Evolutionary conservation across 2,113 vertebrate genomes (phyloP).

Genomic region (Rhineura floridana): DNA sequence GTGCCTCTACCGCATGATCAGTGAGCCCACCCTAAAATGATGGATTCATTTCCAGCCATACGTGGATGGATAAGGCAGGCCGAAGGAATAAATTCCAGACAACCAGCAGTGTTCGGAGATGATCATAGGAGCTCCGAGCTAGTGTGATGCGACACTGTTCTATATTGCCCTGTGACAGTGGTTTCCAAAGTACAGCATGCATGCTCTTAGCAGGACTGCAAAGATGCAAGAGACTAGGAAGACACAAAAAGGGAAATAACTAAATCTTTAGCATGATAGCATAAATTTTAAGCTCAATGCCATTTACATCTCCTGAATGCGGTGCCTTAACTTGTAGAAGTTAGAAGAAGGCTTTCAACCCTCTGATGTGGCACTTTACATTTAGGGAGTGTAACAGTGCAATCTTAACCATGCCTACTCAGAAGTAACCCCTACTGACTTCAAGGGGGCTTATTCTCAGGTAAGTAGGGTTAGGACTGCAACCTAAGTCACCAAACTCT

Average conservation of each 20-base stretch:
- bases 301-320: background rate
- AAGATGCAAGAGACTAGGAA: background rate
- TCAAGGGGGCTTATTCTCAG: background rate
- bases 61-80: background rate
- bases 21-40: background rate
- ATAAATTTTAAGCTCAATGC: background rate
- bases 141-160: background rate
- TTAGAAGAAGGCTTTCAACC: rapidly evolving
- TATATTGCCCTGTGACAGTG: background rate
- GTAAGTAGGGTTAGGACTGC: background rate
- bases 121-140: background rate
- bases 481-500: background rate
- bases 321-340: background rate
- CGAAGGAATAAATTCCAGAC: background rate
- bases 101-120: background rate
- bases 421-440: background rate
- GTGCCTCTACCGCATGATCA: background rate
- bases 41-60: background rate
- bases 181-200: background rate
- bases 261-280: background rate
- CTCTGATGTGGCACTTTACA: rapidly evolving
- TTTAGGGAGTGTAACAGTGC: slow-evolving; percentile 12
- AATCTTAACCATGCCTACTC: background rate
- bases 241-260: background rate
- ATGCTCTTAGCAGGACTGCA: no score